Evolutionary conservation across 2,113 vertebrate species (phyloP), one percentile per base, ranked within the genome.

Genomic region (Alces alces): DNA sequence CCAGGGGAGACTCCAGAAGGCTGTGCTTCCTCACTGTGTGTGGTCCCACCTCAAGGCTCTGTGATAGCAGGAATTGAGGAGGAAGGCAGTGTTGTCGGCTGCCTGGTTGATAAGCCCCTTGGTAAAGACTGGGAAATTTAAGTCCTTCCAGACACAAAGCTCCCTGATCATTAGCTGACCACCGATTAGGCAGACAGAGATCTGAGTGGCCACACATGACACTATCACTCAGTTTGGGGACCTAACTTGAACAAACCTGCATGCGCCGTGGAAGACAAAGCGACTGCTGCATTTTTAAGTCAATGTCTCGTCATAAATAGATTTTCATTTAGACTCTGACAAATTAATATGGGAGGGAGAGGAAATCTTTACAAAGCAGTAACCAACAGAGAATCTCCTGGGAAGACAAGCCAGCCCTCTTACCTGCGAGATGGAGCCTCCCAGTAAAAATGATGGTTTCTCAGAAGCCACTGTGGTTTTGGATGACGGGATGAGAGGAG

Each of bases 401-500:
- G 17, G 54, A 85, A 90, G 30, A 88, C 60, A 89, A 70, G 23
- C 28, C 80, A 70, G 23, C 28, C 80, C 33, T 95, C 98, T 98
- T 98, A 99, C 99, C 99, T 99, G 99, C 96, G 99, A 99, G 97
- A 99, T 99, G 50, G 99, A 99, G 97, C 99, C 99, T 95, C 99
- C 99, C 98, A 99, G 99, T 98, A 99, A 99, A 98, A 99, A 99
- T 45, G 99, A 99, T 23, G 99, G 99, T 97, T 99, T 99, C 98
- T 99, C 99, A 19, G 99, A 99, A 91, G 99, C 98, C 89, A 98
- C 98, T 15, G 98, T 98, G n/a, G 99, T 99, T 98, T 99, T 99
- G 98, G 99, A 99, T 52, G 99, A 99, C n/a, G 99, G 99, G 98
- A 99, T 99, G 98, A 99, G 99, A 2, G 99, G 99, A 73, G 99